A percentile compares a stretch with the other conserved stretches of the same genome.
These are phyloP conservation scores for Etheostoma cragini DNA, from an alignment of 2,113 vertebrate genomes.

Conservation along the genomic window DNA sequence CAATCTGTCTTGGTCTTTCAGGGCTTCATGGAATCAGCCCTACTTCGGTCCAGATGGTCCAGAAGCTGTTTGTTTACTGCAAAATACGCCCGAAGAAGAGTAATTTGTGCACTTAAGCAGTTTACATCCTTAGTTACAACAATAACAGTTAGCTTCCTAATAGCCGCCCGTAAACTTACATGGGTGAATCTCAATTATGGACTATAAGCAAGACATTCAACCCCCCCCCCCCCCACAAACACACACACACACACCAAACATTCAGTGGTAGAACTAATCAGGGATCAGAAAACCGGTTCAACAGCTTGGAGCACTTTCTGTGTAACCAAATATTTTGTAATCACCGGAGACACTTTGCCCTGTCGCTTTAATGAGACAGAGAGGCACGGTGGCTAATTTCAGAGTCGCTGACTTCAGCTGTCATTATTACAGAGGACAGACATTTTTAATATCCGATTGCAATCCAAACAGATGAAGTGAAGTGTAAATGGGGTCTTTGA, in stretches of 20 bases:
- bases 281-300: not conserved
- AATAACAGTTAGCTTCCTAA: not conserved
- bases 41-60: not conserved
- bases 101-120: not conserved
- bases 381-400: not conserved
- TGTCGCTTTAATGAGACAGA: not conserved
- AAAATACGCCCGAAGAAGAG: not conserved
- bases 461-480: not conserved
- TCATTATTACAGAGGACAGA: slow-evolving; percentile 1
- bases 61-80: not conserved
- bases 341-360: not conserved
- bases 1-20: not conserved
- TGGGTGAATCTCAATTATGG: not conserved
- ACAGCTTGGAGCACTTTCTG: not conserved
- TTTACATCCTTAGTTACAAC: not conserved
- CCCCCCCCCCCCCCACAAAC: too few relatives aligned
- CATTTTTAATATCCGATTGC: not conserved
- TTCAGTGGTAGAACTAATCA: not conserved
- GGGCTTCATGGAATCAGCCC: too few relatives aligned
- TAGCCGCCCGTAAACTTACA: not conserved
- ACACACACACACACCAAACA: not conserved
- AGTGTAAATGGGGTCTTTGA: slow-evolving; percentile 6
- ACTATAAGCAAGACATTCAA: not conserved
- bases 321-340: slow-evolving; percentile 7
- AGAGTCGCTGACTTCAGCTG: slow-evolving; percentile 9